Evolutionary conservation across 2,888 invertebrate species (phyloP), one percentile per base, ranked within the genome.

Genomic region (Sinodicranocentrus sp.): DNA sequence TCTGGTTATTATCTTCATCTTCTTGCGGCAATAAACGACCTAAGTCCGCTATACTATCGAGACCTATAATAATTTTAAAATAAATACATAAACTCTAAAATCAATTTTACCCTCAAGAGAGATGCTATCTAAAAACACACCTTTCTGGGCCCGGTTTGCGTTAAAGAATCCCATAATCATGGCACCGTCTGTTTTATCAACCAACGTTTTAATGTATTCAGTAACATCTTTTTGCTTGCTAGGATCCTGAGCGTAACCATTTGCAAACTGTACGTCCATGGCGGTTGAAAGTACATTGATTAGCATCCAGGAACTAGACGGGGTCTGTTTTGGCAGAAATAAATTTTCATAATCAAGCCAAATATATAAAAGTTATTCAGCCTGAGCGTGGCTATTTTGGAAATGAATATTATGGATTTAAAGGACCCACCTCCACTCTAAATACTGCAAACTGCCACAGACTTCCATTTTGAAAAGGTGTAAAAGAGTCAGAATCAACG

Each of bases 381-480:
- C n/a, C n/a, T n/a, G n/a, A n/a, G n/a, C n/a, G n/a, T n/a, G n/a
- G n/a, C n/a, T n/a, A n/a, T n/a, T n/a, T n/a, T n/a, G n/a, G n/a
- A n/a, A n/a, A n/a, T n/a, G n/a, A n/a, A n/a, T n/a, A n/a, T n/a
- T n/a, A n/a, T n/a, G n/a, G n/a, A n/a, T n/a, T n/a, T n/a, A n/a
- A n/a, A n/a, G n/a, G n/a, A n/a, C n/a, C n/a, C 84, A 89, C 89
- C 75, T 87, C 87, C 10, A 89, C 83, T 84, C 72, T 72, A 63
- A 89, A 89, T 28, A 87, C 86, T 15, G 85, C 88, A 76, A 87
- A 89, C 54, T 88, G 86, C 89, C 89, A 89, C 10, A 89, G 61
- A 54, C 87, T 87, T 21, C 88, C 89, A 57, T 89, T 89, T 84
- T 88, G 88, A 75, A 89, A 84, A 1, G 88, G 87, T n/a, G 85